These are phyloP conservation scores for Drosophila lini DNA, from an alignment of 1,140 invertebrate species.

Conservation along the genomic window DNA sequence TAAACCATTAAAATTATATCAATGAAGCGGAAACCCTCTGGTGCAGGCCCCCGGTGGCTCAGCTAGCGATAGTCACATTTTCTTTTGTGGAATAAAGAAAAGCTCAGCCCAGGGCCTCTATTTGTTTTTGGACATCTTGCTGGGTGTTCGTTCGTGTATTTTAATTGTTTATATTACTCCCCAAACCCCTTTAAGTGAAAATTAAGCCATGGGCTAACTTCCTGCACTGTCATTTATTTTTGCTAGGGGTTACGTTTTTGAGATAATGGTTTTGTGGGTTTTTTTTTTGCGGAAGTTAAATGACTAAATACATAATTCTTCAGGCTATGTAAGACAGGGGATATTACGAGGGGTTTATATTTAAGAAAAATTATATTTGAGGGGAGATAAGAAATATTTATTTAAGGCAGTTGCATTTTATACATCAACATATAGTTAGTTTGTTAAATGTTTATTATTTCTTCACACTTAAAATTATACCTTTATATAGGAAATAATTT, in stretches of 20 bases:
- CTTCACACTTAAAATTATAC: background rate
- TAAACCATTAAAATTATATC: conserved; percentile 39
- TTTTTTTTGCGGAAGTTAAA: conserved; percentile 9
- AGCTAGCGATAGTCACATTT: conserved; percentile 16
- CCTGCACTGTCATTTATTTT: conserved; percentile 1
- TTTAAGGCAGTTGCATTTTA: background rate
- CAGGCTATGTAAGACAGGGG: background rate
- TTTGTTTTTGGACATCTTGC: conserved; percentile 17
- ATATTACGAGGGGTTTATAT: background rate
- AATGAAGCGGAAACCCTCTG: conserved; percentile 34
- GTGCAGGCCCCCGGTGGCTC: background rate
- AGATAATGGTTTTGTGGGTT: conserved; percentile 3
- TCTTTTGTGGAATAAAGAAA: conserved; percentile 1
- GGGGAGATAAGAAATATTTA: background rate
- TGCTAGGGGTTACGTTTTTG: background rate
- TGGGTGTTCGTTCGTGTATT: conserved; percentile 11
- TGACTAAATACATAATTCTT: conserved; percentile 2
- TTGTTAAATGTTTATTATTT: background rate
- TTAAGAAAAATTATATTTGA: background rate
- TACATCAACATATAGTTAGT: background rate
- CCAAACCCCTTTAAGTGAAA: background rate
- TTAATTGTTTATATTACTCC: conserved; percentile 11
- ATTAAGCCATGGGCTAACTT: conserved; percentile 9
- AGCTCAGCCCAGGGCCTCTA: background rate
- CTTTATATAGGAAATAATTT: too few species aligned